phyloP scores from a whole-genome alignment of 2,797 vertebrate species.

The Clamator glandarius region DNA sequence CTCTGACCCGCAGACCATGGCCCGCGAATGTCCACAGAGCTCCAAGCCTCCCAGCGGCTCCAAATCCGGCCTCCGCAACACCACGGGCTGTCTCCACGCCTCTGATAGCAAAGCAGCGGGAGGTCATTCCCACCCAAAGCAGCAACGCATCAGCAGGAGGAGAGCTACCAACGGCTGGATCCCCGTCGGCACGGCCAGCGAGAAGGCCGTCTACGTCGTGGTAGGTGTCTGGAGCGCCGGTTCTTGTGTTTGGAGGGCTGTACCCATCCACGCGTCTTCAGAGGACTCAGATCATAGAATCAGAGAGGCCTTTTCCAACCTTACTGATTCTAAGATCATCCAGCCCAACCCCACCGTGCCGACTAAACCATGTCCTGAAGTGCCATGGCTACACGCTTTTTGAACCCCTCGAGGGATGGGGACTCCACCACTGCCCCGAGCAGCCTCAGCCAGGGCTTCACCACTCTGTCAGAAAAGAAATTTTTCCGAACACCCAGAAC shows the following conservation, averaged over 20 bases:
- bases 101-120: conserved; percentile 85
- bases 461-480: too few species aligned
- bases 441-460: too few species aligned
- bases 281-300: neutral
- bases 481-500: too few species aligned
- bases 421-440: too few species aligned
- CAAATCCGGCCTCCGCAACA: conserved; percentile 86
- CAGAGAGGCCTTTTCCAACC: too few species aligned
- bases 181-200: conserved; percentile 88
- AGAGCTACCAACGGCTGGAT: conserved; percentile 95
- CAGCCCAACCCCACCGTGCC: too few species aligned
- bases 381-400: too few species aligned
- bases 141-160: conserved; percentile 86
- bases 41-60: conserved; percentile 94
- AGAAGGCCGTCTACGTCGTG: conserved; percentile 96
- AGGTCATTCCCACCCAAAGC: conserved; percentile 83
- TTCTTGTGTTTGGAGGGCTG: rapidly evolving
- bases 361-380: too few species aligned
- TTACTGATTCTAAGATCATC: too few species aligned
- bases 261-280: neutral
- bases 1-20: conserved; percentile 91
- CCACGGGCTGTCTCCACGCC: conserved; percentile 83
- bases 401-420: too few species aligned
- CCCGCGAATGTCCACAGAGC: conserved; percentile 92
- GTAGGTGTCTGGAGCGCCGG: conserved; percentile 77